Base-by-base conservation (phyloP, 2,797 vertebrate species). In the Danio tinwini region DNA sequence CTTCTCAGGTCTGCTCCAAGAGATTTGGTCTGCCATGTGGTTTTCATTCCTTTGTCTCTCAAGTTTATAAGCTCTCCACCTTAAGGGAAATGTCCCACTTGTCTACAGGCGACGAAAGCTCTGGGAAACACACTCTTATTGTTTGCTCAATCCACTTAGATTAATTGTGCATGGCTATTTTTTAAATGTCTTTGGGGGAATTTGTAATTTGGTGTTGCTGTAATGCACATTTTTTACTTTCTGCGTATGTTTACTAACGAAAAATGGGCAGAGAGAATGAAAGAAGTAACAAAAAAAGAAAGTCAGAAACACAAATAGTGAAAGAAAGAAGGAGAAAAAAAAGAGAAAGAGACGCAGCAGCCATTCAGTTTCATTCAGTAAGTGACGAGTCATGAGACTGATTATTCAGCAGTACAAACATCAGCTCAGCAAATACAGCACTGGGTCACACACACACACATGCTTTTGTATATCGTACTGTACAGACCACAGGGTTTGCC, bases 181-280 rank as follows among this genome's bases (percentile, higher is more conserved):
- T 84, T 82, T 79, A 21, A 69, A 56, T 29, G 49, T 50, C 67
- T 40, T 45, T 53, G 44, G 58, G 83, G 76, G 70, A 67, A 67
- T 56, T 72, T 82, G 68, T 84, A 86, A 74, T 90, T 90, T 89
- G 85, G 83, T 81, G 83, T 81, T 78, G 75, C 81, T 88, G 70
- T 84, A 85, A 86, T 86, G 72, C 73, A 84, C 62, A 86, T 88
- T 89, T 86, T 86, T 76, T 62, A 83, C 85, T 85, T 91, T 84
- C 70, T 77, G 39, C 79, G 65, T 70, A 67, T 70, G 83, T 84
- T 86, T 88, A 85, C 77, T 82, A 83, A 84, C 84, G 87, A 90
- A 91, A 92, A 86, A 89, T 84, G 87, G 87, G 56, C 68, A 83
- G 7, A 65, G 80, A 74, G 73, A 53, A 37, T 53, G 5, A 85